A percentile compares a stretch with the other conserved stretches of the same genome.
These are phyloP conservation scores for Grammomys surdaster DNA, from an alignment of 2,113 vertebrate genomes.

Conservation along the genomic window DNA sequence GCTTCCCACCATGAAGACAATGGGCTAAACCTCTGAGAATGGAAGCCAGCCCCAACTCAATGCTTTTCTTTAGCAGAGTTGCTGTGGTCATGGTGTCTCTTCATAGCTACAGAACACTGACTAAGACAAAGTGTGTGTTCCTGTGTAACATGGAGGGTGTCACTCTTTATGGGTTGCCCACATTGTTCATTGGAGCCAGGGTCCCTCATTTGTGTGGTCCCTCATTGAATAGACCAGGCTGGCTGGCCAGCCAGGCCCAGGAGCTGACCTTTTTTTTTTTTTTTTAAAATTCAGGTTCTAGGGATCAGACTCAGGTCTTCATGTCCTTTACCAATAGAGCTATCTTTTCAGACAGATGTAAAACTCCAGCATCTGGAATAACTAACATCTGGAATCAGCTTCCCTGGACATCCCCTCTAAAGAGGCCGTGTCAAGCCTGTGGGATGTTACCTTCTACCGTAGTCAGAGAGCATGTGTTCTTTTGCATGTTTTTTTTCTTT, in stretches of 20 bases:
- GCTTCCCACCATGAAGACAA: neutral
- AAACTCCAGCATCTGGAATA: neutral
- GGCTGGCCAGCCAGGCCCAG: neutral
- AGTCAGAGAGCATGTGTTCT: neutral
- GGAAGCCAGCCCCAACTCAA: neutral
- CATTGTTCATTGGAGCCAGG: neutral
- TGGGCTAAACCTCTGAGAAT: neutral
- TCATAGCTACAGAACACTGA: neutral
- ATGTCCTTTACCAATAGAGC: neutral
- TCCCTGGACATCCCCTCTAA: neutral
- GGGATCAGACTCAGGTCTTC: neutral
- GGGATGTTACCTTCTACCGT: neutral
- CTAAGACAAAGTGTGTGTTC: neutral
- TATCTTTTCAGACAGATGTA: neutral
- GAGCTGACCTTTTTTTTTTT: neutral
- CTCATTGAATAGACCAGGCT: neutral
- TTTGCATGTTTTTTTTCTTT: neutral
- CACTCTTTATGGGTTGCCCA: neutral
- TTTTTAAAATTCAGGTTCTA: neutral
- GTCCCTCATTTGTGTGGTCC: neutral
- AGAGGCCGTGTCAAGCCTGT: neutral
- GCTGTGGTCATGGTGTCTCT: neutral
- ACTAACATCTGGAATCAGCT: too few relatives aligned
- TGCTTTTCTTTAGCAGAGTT: neutral
- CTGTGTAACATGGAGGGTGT: neutral